These are phyloP conservation scores for Eretmocerus hayati DNA, from an alignment of 2,888 invertebrate species.

Conservation along the genomic window DNA sequence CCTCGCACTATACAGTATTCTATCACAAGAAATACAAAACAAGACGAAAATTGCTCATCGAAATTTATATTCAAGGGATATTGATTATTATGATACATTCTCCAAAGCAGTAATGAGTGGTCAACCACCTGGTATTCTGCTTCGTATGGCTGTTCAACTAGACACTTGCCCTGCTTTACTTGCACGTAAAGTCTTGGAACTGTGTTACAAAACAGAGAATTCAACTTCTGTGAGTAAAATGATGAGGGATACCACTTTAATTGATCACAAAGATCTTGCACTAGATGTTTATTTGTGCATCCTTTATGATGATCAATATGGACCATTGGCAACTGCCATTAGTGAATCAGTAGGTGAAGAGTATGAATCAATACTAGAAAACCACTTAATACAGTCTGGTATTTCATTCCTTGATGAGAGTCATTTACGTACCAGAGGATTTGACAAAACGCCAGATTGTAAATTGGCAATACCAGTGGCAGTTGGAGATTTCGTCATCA, in stretches of 20 bases:
- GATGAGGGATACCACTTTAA: constrained; percentile 65
- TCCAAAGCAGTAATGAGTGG: constrained; percentile 40
- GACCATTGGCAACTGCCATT: constrained; percentile 70
- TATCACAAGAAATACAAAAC: constrained; percentile 59
- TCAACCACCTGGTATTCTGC: constrained; percentile 55
- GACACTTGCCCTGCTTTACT: constrained; percentile 55
- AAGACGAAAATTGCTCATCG: constrained; percentile 59
- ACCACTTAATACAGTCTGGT: constrained; percentile 54
- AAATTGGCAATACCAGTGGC: constrained; percentile 85
- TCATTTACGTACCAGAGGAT: constrained; percentile 71
- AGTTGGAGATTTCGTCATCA: constrained; percentile 75
- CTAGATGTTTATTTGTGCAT: constrained; percentile 72
- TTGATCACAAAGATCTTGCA: constrained; percentile 63
- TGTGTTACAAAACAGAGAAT: constrained; percentile 39
- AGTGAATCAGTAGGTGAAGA: constrained; percentile 78
- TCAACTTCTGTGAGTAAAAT: constrained; percentile 53
- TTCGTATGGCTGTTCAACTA: constrained; percentile 52
- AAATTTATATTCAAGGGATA: constrained; percentile 54
- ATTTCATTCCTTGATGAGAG: constrained; percentile 69
- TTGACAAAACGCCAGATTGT: constrained; percentile 92
- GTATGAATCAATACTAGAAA: constrained; percentile 71
- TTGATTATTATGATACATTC: constrained; percentile 49
- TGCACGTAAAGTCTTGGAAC: constrained; percentile 55
- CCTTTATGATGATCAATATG: constrained; percentile 77
- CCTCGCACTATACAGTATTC: constrained; percentile 52